Percentiles rank a stretch among this genome's conserved stretches.
phyloP scores from a whole-genome alignment of 2,113 vertebrate genomes.

The Eretmochelys imbricata region DNA sequence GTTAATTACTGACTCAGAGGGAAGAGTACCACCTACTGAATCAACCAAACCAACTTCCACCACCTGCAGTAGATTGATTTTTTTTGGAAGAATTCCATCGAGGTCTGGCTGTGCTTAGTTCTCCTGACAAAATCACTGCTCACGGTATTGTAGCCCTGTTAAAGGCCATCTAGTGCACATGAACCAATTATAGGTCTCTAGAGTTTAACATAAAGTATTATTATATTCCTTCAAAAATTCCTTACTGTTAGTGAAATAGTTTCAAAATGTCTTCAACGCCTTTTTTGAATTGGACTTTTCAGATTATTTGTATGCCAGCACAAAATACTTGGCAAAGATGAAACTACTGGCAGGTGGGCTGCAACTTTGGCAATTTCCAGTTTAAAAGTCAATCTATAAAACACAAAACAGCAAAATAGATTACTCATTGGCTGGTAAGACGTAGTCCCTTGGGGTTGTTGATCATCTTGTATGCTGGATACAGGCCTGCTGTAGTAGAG shows the following conservation, averaged over 20 bases:
- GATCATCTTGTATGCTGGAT: constrained; percentile 72
- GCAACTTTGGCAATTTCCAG: constrained; percentile 63
- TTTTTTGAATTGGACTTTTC: constrained; percentile 13
- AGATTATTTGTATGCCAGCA: constrained; percentile 41
- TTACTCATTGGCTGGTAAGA: constrained; percentile 77
- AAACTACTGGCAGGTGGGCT: constrained; percentile 72
- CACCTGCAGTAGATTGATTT: not conserved
- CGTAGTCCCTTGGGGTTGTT: constrained; percentile 53
- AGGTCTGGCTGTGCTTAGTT: not conserved
- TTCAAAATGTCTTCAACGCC: constrained; percentile 14
- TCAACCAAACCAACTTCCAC: not conserved
- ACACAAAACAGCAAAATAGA: constrained; percentile 67
- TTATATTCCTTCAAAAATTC: fast-evolving
- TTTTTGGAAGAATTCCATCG: constrained; percentile 9
- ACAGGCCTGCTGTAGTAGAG: constrained; percentile 72
- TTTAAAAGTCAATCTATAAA: constrained; percentile 73
- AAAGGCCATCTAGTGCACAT: not conserved
- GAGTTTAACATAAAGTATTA: not conserved
- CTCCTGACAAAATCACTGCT: not conserved
- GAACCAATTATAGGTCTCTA: not conserved
- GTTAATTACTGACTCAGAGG: not conserved
- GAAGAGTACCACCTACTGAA: not conserved
- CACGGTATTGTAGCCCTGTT: not conserved
- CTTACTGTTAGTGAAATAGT: not conserved
- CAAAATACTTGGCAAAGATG: constrained; percentile 70